A percentile compares a stretch with the other conserved stretches of the same genome.
phyloP scores from a whole-genome alignment of 2,113 vertebrate genomes.

The Megalops atlanticus region DNA sequence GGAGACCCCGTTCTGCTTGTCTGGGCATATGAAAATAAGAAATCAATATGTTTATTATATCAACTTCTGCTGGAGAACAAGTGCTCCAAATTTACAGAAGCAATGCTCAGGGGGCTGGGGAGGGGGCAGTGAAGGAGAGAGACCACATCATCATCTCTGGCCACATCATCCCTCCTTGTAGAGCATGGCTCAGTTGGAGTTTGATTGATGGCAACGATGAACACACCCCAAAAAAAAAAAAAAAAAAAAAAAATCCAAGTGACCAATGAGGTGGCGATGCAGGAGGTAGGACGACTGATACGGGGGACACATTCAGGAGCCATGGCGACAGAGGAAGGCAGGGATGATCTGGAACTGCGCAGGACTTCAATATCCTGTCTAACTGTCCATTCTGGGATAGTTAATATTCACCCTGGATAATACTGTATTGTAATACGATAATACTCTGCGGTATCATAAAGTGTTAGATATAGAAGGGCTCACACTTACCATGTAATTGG shows the following conservation, averaged over 20 bases:
- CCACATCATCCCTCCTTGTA: slow-evolving; percentile 11
- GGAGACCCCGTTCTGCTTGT: too few relatives aligned
- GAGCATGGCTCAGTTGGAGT: slow-evolving; percentile 8
- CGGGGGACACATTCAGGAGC: slow-evolving; percentile 50
- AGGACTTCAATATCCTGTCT: slow-evolving; percentile 29
- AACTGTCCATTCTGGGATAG: slow-evolving; percentile 19
- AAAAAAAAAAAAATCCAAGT: slow-evolving; percentile 45
- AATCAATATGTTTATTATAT: too few relatives aligned
- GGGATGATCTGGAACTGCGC: slow-evolving; percentile 31
- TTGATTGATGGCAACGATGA: slow-evolving; percentile 56
- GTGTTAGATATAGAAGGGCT: too few relatives aligned
- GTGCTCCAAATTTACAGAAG: too few relatives aligned
- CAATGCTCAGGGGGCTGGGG: too few relatives aligned
- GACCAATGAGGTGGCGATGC: slow-evolving; percentile 51
- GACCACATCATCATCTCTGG: too few relatives aligned
- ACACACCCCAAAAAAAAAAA: slow-evolving; percentile 33
- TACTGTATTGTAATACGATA: too few relatives aligned
- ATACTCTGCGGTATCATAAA: too few relatives aligned
- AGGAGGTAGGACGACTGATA: slow-evolving; percentile 57
- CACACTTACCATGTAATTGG: too few relatives aligned
- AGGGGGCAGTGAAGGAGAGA: too few relatives aligned
- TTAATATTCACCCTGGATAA: slow-evolving; percentile 21
- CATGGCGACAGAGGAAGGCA: slow-evolving; percentile 31
- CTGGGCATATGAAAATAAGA: too few relatives aligned
- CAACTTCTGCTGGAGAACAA: too few relatives aligned